These are phyloP conservation scores for Dromas ardeola DNA, from an alignment of 2,113 vertebrate genomes.

Conservation along the genomic window DNA sequence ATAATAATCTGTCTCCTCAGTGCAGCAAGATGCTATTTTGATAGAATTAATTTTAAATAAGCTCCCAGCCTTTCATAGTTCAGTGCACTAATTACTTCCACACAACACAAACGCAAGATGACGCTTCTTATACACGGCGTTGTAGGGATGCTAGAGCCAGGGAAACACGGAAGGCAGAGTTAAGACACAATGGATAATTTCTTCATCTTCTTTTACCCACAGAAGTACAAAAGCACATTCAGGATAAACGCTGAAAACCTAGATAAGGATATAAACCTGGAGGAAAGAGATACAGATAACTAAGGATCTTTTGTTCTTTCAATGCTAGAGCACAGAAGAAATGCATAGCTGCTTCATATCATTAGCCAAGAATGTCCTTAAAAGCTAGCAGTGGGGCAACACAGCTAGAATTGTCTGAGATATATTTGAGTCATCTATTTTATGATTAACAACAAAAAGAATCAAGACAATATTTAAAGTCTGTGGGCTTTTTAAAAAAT, in stretches of 20 bases:
- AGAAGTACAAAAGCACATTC: not conserved
- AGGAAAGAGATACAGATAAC: not conserved
- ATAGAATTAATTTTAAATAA: slow-evolving; percentile 65
- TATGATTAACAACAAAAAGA: not conserved
- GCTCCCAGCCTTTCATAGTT: slow-evolving; percentile 34
- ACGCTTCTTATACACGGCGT: not conserved
- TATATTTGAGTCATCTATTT: not conserved
- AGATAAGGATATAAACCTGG: not conserved
- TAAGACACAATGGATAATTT: not conserved
- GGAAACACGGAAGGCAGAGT: not conserved
- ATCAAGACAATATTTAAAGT: not conserved
- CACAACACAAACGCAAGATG: not conserved
- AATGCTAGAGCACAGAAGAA: not conserved
- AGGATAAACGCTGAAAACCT: not conserved
- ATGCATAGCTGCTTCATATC: not conserved
- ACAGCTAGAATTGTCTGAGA: not conserved
- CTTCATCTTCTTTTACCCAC: not conserved
- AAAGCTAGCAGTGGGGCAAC: not conserved
- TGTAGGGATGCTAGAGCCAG: not conserved
- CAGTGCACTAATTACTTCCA: slow-evolving; percentile 49
- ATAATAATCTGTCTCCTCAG: not conserved
- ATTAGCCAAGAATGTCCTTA: not conserved
- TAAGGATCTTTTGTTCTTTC: not conserved
- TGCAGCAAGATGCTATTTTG: slow-evolving; percentile 34
- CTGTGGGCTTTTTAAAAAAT: not conserved